Conservation (phyloP, 2,888 invertebrate genomes). For the Callyntrura guangdongensis region DNA sequence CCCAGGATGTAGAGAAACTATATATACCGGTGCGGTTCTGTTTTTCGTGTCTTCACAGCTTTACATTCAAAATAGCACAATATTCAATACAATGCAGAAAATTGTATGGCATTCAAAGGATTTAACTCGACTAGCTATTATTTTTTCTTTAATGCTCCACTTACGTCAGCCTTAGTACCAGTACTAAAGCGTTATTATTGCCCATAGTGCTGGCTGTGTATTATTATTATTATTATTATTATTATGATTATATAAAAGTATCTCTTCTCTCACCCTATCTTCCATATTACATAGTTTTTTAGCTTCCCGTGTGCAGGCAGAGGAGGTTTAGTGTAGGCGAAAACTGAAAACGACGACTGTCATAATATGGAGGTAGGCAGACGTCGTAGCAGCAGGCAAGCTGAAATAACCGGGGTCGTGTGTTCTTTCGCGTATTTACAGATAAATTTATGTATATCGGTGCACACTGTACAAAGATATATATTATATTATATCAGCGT, state of each 20-base stretch:
- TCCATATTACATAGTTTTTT: neutral
- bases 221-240: conserved; percentile 58
- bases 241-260: conserved; percentile 61
- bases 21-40: conserved; percentile 47
- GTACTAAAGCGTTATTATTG: conserved; percentile 55
- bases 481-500: neutral
- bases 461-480: neutral
- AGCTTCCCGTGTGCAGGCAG: neutral
- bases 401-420: conserved; percentile 20
- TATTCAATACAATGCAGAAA: conserved; percentile 75
- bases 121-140: conserved; percentile 78
- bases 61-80: conserved; percentile 55
- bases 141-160: conserved; percentile 80
- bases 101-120: conserved; percentile 77
- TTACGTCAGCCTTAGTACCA: conserved; percentile 71
- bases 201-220: conserved; percentile 53
- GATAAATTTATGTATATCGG: neutral
- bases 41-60: conserved; percentile 30
- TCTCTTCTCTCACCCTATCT: neutral
- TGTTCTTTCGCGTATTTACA: neutral
- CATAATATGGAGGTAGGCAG: conserved; percentile 4
- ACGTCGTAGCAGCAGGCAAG: neutral
- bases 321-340: conserved; percentile 10
- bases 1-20: neutral
- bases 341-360: conserved; percentile 30